Percentiles rank a stretch among this genome's conserved stretches.
Conservation (phyloP, 2,113 vertebrate species). For the Rhinoptilus africanus region DNA sequence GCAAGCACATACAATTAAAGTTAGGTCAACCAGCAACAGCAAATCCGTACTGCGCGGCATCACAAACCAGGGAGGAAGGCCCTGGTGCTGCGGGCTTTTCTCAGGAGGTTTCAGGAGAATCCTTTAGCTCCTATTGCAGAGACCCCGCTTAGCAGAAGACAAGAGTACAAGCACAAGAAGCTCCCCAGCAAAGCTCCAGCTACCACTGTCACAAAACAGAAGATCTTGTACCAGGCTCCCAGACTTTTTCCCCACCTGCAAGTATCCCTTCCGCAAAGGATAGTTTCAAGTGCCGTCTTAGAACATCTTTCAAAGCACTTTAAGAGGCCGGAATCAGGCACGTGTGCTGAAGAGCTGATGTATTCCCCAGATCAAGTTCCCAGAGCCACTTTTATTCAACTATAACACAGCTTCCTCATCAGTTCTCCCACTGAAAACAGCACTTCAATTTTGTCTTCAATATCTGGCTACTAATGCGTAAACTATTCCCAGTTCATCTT, state of each 20-base stretch:
- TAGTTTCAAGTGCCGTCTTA: not conserved
- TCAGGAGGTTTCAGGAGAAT: not conserved
- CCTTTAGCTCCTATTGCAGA: not conserved
- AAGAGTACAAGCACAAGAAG: not conserved
- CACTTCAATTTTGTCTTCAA: rapidly evolving
- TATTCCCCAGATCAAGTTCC: not conserved
- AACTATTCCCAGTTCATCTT: not conserved
- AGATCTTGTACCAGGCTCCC: not conserved
- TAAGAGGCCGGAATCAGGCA: not conserved
- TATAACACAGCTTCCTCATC: not conserved
- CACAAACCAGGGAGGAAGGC: not conserved
- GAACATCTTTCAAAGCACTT: not conserved
- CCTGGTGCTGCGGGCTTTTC: not conserved
- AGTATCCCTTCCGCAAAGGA: not conserved
- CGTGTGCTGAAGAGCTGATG: not conserved
- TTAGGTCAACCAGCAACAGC: conserved; percentile 5
- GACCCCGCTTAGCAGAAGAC: not conserved
- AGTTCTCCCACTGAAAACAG: not conserved
- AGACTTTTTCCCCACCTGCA: not conserved
- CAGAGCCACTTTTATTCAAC: not conserved
- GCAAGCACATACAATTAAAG: not conserved
- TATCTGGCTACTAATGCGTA: not conserved
- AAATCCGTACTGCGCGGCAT: not conserved
- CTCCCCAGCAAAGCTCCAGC: conserved; percentile 32
- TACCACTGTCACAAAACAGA: not conserved